A percentile compares a stretch with the other conserved stretches of the same genome.
Evolutionary conservation across 2,113 vertebrate species (phyloP).

Genomic region (Trochalopteron elliotii): DNA sequence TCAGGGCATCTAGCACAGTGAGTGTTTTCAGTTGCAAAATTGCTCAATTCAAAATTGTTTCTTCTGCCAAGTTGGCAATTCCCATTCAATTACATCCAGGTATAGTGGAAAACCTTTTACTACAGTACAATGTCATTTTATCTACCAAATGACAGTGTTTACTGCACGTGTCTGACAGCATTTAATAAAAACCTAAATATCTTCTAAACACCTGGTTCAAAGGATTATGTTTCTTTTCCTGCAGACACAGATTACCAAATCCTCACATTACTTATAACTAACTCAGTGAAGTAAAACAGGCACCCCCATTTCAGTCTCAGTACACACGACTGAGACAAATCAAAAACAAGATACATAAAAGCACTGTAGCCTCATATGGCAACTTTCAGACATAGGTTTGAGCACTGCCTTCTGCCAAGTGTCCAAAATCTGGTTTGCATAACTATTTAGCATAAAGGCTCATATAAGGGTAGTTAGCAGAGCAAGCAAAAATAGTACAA

Average conservation of each 20-base stretch:
- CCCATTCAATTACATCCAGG: not conserved
- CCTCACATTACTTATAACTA: not conserved
- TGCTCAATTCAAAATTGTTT: conserved; percentile 1
- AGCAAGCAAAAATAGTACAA: not conserved
- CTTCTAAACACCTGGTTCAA: not conserved
- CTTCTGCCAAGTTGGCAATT: not conserved
- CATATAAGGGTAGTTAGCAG: not conserved
- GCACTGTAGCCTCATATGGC: not conserved
- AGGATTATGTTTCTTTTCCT: not conserved
- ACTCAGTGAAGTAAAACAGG: not conserved
- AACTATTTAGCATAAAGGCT: not conserved
- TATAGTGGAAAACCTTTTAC: not conserved
- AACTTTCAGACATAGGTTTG: not conserved
- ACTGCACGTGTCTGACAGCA: not conserved
- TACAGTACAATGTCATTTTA: not conserved
- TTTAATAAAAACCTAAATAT: not conserved
- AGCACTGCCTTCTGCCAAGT: fast-evolving
- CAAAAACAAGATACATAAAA: not conserved
- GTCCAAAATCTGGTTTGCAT: not conserved
- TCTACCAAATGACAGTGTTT: not conserved
- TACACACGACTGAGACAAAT: not conserved
- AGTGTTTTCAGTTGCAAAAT: not conserved
- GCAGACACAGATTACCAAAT: not conserved
- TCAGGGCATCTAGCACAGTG: not conserved
- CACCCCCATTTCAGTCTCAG: not conserved